Evolutionary conservation across 2,797 vertebrate genomes (phyloP), one percentile per base, ranked within the genome.

Genomic region (Ara ararauna): DNA sequence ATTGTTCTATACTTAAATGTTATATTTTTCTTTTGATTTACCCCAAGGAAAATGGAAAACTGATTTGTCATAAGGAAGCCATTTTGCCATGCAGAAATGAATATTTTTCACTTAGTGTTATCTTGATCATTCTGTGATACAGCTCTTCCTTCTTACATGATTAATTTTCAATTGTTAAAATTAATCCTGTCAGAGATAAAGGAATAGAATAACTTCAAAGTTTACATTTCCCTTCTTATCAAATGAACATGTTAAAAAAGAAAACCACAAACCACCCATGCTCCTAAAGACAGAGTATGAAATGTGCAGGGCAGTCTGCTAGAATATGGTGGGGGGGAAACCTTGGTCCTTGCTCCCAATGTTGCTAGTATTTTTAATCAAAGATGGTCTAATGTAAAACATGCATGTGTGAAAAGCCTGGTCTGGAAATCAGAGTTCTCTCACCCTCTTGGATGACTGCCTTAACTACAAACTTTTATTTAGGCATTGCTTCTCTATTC

Each of bases 21-120:
- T 96, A 23, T 50, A 61, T 89, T 95, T 97, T 88, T 94, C 85
- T 94, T 98, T 86, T 76, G 67, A 76, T 87, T 89, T 96, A 96
- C 95, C 88, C 82, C 78, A 93, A 96, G 91, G 85, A 83, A 95
- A 97, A 95, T 82, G 91, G 90, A 78, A 87, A 78, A 88, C 83
- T 92, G 88, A 82, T 97, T 97, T 96, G 78, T 97, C 78, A 93
- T 66, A 76, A 94, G 85, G 67, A 94, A 95, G 42, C 42, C 84
- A 91, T 93, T 96, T 94, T 93, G 56, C 94, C 53, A 73, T n/a
- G 18, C 29, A 67, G 88, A 95, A 87, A 95, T 54, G 32, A 78
- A 51, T 91, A 87, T 88, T 89, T 95, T 97, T 95, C 66, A 68
- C 95, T 92, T 96, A 96, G 90, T 89, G 45, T 88, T 92, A 83